Conservation (phyloP, 1,140 invertebrate species). For the Hycleus phaleratus region DNA sequence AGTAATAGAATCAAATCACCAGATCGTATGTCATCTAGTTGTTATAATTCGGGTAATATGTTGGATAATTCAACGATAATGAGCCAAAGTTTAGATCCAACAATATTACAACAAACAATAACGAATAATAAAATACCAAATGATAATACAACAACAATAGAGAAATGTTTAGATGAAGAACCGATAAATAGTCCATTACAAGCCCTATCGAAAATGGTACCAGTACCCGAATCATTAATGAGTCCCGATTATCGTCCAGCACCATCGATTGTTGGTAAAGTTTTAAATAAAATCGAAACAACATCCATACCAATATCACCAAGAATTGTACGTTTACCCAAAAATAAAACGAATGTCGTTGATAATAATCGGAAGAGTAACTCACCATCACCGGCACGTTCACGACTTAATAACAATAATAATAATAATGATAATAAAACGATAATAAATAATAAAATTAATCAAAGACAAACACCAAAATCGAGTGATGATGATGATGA, state of each 20-base stretch:
- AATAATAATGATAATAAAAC: no score
- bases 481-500: conserved; percentile 39
- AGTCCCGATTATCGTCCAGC: conserved; percentile 68
- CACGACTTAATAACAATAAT: background rate
- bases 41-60: conserved; percentile 45
- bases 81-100: conserved; percentile 56
- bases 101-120: conserved; percentile 31
- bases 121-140: conserved; percentile 12
- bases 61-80: conserved; percentile 44
- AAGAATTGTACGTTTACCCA: conserved; percentile 28
- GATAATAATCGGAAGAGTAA: conserved; percentile 3
- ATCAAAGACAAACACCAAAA: no score
- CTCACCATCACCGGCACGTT: conserved; percentile 24
- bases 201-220: conserved; percentile 75
- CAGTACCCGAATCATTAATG: conserved; percentile 77
- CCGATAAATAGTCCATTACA: conserved; percentile 57
- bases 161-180: conserved; percentile 29
- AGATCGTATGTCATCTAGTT: conserved; percentile 62
- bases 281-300: conserved; percentile 5
- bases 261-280: conserved; percentile 15
- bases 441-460: no score
- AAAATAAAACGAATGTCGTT: background rate
- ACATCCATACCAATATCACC: conserved; percentile 40
- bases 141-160: background rate
- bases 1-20: conserved; percentile 53